Base-by-base conservation (phyloP, 2,113 vertebrate genomes). In the Seriola rivoliana region DNA sequence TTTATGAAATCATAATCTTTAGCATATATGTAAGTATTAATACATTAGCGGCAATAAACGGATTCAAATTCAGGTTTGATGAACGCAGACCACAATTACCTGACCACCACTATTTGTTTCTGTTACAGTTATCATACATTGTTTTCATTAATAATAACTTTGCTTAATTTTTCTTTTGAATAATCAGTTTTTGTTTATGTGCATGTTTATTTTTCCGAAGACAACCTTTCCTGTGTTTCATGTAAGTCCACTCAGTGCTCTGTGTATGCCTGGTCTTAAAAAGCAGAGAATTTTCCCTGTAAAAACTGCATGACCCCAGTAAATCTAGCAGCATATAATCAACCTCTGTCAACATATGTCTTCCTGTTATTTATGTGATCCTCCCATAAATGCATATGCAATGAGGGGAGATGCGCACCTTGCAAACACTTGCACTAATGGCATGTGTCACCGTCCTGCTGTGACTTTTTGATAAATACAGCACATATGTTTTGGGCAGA, bases 311-410 rank as follows among this genome's bases (percentile, higher is more conserved):
- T 38, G 67, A 36, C 32, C 67, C 54, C 19, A 54, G 67, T 70
- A 70, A 70, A 70, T 70, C 48, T 19, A 5, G 5, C 5, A 34
- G 48, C 21, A 70, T 21, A 54, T 54, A 34, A 70, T 54, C 29
- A 70, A 21, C 48, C 29, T 36, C 29, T 54, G 67, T 55, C 8
- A 23, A 71, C 7, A 40, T 55, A 13, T n/a, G 23, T 55, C 32
- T 5, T 14, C 44, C 10, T 52, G 32, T 55, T 71, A 40, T 55
- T 55, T 55, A 55, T 6, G 13, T n/a, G 19, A 55, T 38, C 34
- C 32, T 55, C 21, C 50, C 50, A 40, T 57, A 55, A 25, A 71
- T 71, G 21, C 50, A 55, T 57, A 71, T 16, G 52, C 34, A 70
- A 55, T 40, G 34, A 70, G 34, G 29, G 12, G 9, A 70, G 12